Percentiles rank a stretch among this genome's conserved stretches.
Conservation (phyloP, 1,140 invertebrate species). For the Aethina tumida region DNA sequence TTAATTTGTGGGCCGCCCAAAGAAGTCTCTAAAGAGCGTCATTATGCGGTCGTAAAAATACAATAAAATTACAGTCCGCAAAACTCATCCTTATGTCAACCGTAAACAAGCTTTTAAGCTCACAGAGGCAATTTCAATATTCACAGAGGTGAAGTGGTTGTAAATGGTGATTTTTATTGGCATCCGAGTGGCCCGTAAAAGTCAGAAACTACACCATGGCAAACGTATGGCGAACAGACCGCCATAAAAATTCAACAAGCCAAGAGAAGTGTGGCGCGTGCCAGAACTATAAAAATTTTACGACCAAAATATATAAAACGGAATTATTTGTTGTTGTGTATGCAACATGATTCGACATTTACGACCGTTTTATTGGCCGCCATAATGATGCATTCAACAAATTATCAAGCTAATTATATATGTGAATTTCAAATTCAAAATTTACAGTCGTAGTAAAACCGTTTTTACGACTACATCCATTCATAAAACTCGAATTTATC, state of each 20-base stretch:
- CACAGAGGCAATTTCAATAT: slow-evolving; percentile 11
- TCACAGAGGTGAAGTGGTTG: slow-evolving; percentile 11
- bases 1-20: too few relatives aligned
- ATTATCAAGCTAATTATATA: too few relatives aligned
- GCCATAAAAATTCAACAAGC: slow-evolving; percentile 7
- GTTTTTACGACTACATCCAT: too few relatives aligned
- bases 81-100: slow-evolving; percentile 16
- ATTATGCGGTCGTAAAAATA: slow-evolving; percentile 20
- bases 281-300: slow-evolving; percentile 13
- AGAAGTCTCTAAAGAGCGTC: too few relatives aligned
- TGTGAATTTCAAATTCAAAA: too few relatives aligned
- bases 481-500: too few relatives aligned
- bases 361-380: background rate
- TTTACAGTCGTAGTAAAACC: too few relatives aligned
- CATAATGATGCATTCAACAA: too few relatives aligned
- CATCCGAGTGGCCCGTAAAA: slow-evolving; percentile 13
- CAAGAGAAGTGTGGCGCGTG: slow-evolving; percentile 10
- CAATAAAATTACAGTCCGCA: slow-evolving; percentile 15
- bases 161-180: slow-evolving; percentile 9
- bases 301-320: slow-evolving; percentile 9
- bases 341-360: background rate
- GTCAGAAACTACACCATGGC: slow-evolving; percentile 5
- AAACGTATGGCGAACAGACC: slow-evolving; percentile 7
- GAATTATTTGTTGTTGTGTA: slow-evolving; percentile 12
- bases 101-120: slow-evolving; percentile 5